phyloP scores from a whole-genome alignment of 1,140 invertebrate species.

The Drosophila mojavensis region DNA sequence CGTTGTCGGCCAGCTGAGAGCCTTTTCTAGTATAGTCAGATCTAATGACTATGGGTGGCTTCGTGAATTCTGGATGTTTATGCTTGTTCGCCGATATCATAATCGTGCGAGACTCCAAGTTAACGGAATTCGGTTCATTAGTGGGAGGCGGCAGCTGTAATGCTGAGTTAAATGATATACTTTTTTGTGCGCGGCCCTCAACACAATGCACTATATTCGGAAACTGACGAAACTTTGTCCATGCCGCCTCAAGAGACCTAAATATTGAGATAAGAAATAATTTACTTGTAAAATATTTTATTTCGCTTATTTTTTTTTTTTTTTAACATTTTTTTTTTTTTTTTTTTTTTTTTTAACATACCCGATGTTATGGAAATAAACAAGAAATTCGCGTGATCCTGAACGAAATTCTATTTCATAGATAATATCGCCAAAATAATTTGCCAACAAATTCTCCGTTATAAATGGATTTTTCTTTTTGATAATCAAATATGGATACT shows the following conservation, averaged over 20 bases:
- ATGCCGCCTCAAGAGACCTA: slow-evolving; percentile 47
- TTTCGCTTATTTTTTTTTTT: too few species aligned
- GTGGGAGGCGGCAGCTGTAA: background rate
- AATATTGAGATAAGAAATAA: background rate
- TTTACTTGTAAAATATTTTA: too few species aligned
- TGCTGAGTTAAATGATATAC: background rate
- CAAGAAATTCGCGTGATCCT: slow-evolving; percentile 19
- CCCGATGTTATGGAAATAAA: slow-evolving; percentile 60
- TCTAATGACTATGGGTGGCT: slow-evolving; percentile 41
- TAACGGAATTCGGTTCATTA: background rate
- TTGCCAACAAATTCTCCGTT: slow-evolving; percentile 15
- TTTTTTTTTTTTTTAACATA: slow-evolving; percentile 6
- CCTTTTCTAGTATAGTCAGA: slow-evolving; percentile 41
- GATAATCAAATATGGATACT: slow-evolving; percentile 57
- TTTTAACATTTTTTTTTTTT: too few species aligned
- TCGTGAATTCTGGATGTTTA: slow-evolving; percentile 44
- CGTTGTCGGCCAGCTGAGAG: slow-evolving; percentile 40
- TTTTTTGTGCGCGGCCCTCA: slow-evolving; percentile 7
- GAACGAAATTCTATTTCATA: slow-evolving; percentile 30
- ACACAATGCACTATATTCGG: slow-evolving; percentile 26
- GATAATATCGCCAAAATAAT: slow-evolving; percentile 53
- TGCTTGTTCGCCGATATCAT: slow-evolving; percentile 13
- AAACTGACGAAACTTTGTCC: slow-evolving; percentile 30
- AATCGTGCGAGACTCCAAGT: slow-evolving; percentile 31
- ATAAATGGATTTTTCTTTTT: slow-evolving; percentile 26